Evolutionary conservation across 2,113 vertebrate species (phyloP).

Genomic region (Pycnonotus jocosus): DNA sequence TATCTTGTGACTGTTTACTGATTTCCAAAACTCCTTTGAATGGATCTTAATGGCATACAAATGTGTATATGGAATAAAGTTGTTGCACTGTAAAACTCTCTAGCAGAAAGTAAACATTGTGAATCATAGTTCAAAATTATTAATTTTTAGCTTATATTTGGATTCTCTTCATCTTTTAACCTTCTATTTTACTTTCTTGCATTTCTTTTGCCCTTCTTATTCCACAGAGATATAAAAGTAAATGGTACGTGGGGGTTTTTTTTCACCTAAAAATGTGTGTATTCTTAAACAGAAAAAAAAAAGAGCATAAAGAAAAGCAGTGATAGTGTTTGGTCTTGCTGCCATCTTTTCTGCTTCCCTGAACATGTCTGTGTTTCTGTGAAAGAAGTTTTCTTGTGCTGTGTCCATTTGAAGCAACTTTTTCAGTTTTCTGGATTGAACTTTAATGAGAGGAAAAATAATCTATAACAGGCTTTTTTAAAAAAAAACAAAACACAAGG

Average conservation of each 20-base stretch:
- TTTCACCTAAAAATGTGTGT: rapidly evolving
- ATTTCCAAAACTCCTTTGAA: not conserved
- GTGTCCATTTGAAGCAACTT: not conserved
- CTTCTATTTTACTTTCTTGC: not conserved
- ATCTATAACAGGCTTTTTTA: not conserved
- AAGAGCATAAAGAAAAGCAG: not conserved
- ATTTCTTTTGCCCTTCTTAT: not conserved
- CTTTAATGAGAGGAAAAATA: not conserved
- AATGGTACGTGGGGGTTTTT: too few relatives aligned
- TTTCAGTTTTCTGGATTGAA: not conserved
- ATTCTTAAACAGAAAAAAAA: not conserved
- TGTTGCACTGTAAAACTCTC: not conserved
- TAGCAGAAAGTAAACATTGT: not conserved
- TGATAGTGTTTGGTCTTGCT: not conserved
- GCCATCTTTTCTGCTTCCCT: not conserved
- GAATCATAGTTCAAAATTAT: not conserved
- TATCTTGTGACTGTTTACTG: not conserved
- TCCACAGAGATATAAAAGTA: not conserved
- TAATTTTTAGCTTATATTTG: not conserved
- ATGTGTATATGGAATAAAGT: not conserved
- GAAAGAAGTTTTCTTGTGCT: not conserved
- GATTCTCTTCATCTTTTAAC: not conserved
- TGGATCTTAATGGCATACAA: not conserved
- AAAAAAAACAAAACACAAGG: not conserved
- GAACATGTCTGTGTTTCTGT: not conserved